phyloP scores from a whole-genome alignment of 2,797 vertebrate genomes.

The Manis pentadactyla region DNA sequence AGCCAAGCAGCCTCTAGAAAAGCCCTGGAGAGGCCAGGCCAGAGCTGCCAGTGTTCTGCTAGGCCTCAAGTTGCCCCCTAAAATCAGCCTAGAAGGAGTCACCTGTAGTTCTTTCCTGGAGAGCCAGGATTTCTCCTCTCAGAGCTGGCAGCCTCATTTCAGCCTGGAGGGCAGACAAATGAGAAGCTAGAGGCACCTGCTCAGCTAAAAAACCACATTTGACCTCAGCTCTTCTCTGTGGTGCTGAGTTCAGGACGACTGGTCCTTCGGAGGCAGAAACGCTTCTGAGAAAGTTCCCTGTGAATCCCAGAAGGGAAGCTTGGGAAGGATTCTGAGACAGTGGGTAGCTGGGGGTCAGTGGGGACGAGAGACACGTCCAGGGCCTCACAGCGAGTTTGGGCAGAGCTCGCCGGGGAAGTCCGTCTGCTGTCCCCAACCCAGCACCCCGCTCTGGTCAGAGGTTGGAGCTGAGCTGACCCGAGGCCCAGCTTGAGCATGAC shows the following conservation, averaged over 20 bases:
- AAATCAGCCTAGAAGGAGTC: neutral
- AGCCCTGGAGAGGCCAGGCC: neutral
- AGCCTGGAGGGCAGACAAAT: accelerated
- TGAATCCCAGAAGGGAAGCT: neutral
- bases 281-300: too few species aligned
- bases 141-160: too few species aligned
- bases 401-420: too few species aligned
- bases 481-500: neutral
- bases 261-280: neutral
- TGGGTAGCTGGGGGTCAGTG: too few species aligned
- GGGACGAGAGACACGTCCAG: neutral
- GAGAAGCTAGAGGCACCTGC: neutral
- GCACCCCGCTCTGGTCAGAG: neutral
- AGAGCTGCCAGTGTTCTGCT: neutral
- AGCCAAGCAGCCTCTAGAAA: neutral
- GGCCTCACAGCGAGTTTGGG: neutral
- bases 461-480: neutral
- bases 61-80: neutral
- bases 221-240: neutral
- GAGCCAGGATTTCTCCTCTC: neutral
- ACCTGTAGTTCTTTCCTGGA: neutral
- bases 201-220: neutral
- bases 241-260: neutral
- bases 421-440: too few species aligned
- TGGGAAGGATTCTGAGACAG: neutral